Evolutionary conservation across 2,888 invertebrate genomes (phyloP), one percentile per base, ranked within the genome.

Genomic region (Agonum fuliginosum): DNA sequence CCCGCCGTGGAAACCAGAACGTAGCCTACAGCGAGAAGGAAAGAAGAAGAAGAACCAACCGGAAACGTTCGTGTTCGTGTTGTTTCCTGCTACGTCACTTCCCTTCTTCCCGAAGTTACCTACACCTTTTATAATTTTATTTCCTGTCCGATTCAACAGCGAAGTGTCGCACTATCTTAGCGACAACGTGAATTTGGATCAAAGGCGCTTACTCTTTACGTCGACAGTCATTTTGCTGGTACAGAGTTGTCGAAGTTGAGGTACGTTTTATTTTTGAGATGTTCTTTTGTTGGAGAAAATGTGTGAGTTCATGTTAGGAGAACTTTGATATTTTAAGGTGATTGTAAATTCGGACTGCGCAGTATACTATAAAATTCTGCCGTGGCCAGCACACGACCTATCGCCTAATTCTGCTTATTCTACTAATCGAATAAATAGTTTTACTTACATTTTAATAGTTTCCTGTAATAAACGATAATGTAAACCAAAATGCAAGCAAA

Each of bases 71-170:
- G 6, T 48, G 48, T 48, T 48, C 48, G 8, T 34, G 5, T 34
- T 34, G 34, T 34, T 17, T 48, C 48, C 20, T 62, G 10, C 34
- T 6, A 14, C 20, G 34, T 62, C 54, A n/a, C 22, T 12, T 22
- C 48, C 19, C 20, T 20, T 14, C 48, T 20, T 48, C 20, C 54
- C n/a, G 54, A 8, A 34, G 34, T 34, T 6, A 51, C 4, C 51
- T 17, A 62, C 62, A 30, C 14, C 62, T 62, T 34, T 62, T 62
- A 62, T 62, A 62, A 62, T 62, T 62, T 62, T 62, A 62, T 62
- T 62, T 62, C 34, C 62, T 30, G 34, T 30, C 30, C 62, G 34
- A 58, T 17, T 48, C 17, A 48, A 48, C 20, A 48, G 20, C 17
- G 48, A 17, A 48, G 4, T 8, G 19, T 1, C 14, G 37, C n/a